Evolutionary conservation across 1,140 invertebrate genomes (phyloP).

Genomic region (Pararge aegeria): DNA sequence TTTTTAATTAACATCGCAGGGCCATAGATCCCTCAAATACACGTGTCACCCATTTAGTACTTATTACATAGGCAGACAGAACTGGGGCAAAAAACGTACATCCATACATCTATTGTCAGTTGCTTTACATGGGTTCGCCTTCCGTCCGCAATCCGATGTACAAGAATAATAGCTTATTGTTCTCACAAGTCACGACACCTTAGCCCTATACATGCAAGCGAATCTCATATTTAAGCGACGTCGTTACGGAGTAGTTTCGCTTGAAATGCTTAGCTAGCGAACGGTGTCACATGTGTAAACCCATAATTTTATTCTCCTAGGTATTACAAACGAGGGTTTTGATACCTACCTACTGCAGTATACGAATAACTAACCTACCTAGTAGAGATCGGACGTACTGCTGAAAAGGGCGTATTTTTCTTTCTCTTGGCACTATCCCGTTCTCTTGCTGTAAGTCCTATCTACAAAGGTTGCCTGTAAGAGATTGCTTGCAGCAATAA

Average conservation of each 20-base stretch:
- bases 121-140: constrained; percentile 26
- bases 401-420: too few species aligned
- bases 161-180: constrained; percentile 39
- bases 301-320: constrained; percentile 19
- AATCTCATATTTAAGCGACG: background rate
- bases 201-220: background rate
- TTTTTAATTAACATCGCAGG: too few species aligned
- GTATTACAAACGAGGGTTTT: background rate
- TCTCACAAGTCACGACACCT: constrained; percentile 28
- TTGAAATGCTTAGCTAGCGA: background rate
- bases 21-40: background rate
- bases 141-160: constrained; percentile 36
- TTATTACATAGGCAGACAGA: background rate
- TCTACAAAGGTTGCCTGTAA: too few species aligned
- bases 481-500: too few species aligned
- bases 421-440: too few species aligned
- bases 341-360: background rate
- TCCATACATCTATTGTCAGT: constrained; percentile 29
- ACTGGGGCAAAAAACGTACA: constrained; percentile 2
- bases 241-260: constrained; percentile 1
- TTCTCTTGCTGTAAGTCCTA: too few species aligned
- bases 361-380: too few species aligned
- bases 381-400: too few species aligned
- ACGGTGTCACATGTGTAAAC: constrained; percentile 16
- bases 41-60: background rate